Evolutionary conservation across 1,140 invertebrate species (phyloP), one percentile per base, ranked within the genome.

Genomic region (Brachionus plicatilis): DNA sequence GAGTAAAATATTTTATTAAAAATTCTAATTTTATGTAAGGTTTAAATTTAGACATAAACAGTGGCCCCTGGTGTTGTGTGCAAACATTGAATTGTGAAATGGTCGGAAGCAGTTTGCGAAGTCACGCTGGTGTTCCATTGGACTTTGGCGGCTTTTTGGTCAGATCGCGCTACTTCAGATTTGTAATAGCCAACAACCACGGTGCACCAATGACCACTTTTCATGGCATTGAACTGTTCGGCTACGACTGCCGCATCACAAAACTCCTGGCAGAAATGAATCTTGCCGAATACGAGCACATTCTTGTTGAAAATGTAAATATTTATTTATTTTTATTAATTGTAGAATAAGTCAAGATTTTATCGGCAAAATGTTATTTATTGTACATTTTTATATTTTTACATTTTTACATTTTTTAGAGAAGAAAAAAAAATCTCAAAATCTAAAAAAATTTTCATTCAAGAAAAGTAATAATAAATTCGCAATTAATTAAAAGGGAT

Each of bases 211-310:
- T 83, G 56, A 87, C 86, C 27, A 87, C 86, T 82, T 87, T 88
- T 80, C 87, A 87, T 65, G 87, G 87, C 11, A 84, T 87, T 33
- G 84, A 86, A 43, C 82, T 88, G 1, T 87, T 87, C 80, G 87
- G 87, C 9, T 86, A 83, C 20, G 87, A 88, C 66, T 85, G 85
- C 11, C 83, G 85, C 60, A 79, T 88, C 24, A 50, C 65, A 12
- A 72, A 80, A 56, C 43, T 86, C 9, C 56, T 88, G 17, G 33
- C 84, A 11, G 78, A 87, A 43, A 65, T 85, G 50, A 65, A 76
- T 20, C 80, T 87, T 8, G 47, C 82, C 12, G 66, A 86, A 47
- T 85, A 85, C 68, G 66, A 68, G 27, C 85, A 85, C 29, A 82
- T 65, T 12, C 24, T 85, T 29, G 53, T 83, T 37, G 60, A 83